A percentile compares a stretch with the other conserved stretches of the same genome.
Conservation (phyloP, 1,140 invertebrate species). For the Arctopsyche grandis region DNA sequence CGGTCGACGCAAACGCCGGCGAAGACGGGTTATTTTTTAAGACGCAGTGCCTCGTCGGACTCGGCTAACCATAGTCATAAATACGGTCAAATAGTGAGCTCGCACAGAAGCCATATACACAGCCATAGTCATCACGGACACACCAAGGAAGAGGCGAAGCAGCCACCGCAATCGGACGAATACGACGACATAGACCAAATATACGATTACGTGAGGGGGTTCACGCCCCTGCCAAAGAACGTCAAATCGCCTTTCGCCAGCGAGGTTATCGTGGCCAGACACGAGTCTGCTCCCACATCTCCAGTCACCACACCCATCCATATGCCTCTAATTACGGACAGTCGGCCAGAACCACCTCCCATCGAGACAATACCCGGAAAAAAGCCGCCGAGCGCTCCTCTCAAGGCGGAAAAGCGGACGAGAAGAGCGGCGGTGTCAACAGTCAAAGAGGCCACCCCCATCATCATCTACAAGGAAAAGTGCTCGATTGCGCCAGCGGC, state of each 20-base stretch:
- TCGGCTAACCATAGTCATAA: conserved; percentile 70
- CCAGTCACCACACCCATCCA: conserved; percentile 66
- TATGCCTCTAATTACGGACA: conserved; percentile 68
- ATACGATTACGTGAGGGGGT: conserved; percentile 93
- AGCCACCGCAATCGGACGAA: conserved; percentile 75
- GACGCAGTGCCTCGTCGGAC: conserved; percentile 79
- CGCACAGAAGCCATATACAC: conserved; percentile 62
- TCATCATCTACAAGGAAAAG: conserved; percentile 67
- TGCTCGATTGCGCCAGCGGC: conserved; percentile 62
- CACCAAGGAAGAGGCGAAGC: conserved; percentile 64
- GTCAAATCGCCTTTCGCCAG: conserved; percentile 75
- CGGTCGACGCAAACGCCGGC: conserved; percentile 64
- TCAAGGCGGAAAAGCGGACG: conserved; percentile 76
- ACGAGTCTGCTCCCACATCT: conserved; percentile 64
- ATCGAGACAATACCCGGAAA: conserved; percentile 91
- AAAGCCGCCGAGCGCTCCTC: conserved; percentile 65
- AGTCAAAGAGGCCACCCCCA: conserved; percentile 67
- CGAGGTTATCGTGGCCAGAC: conserved; percentile 58
- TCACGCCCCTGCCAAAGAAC: conserved; percentile 87
- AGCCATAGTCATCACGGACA: conserved; percentile 65
- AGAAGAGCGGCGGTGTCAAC: conserved; percentile 65
- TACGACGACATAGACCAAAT: conserved; percentile 97
- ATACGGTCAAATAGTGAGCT: conserved; percentile 58
- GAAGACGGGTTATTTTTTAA: conserved; percentile 71
- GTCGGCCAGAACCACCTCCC: conserved; percentile 86